phyloP scores from a whole-genome alignment of 2,888 invertebrate genomes.

The Cyaniris semiargus region DNA sequence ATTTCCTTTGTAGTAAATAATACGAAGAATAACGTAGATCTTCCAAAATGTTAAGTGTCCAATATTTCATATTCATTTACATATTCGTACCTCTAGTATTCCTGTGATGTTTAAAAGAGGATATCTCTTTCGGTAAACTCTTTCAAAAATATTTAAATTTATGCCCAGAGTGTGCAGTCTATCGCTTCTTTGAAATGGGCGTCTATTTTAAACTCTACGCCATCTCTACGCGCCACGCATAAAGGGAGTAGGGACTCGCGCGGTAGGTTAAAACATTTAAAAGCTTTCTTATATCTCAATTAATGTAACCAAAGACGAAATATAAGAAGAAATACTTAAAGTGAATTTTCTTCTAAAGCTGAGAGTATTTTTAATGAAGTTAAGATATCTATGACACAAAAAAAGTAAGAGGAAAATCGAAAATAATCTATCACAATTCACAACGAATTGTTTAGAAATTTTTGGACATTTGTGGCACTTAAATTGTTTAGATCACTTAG shows the following conservation, averaged over 20 bases:
- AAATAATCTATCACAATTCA: neutral
- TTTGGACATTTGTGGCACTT: neutral
- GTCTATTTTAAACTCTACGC: constrained; percentile 10
- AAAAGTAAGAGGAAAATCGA: neutral
- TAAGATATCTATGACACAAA: neutral
- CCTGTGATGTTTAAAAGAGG: neutral
- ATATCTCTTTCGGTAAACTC: constrained; percentile 5
- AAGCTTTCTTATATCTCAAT: neutral
- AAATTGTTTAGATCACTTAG: neutral
- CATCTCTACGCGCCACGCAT: constrained; percentile 1
- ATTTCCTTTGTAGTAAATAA: too few species aligned
- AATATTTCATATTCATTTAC: neutral
- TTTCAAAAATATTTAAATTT: constrained; percentile 11
- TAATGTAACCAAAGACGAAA: neutral
- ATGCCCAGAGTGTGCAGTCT: neutral
- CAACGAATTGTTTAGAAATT: neutral
- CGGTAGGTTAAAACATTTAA: constrained; percentile 1
- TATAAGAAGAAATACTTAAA: neutral
- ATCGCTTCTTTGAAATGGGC: constrained; percentile 2
- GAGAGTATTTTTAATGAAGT: neutral
- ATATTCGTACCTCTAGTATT: neutral
- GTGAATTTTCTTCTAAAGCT: neutral
- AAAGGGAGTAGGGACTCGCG: neutral
- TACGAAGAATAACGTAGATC: too few species aligned
- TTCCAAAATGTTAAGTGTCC: too few species aligned